Conservation (phyloP, 2,113 vertebrate genomes). For the Rafetus swinhoei region DNA sequence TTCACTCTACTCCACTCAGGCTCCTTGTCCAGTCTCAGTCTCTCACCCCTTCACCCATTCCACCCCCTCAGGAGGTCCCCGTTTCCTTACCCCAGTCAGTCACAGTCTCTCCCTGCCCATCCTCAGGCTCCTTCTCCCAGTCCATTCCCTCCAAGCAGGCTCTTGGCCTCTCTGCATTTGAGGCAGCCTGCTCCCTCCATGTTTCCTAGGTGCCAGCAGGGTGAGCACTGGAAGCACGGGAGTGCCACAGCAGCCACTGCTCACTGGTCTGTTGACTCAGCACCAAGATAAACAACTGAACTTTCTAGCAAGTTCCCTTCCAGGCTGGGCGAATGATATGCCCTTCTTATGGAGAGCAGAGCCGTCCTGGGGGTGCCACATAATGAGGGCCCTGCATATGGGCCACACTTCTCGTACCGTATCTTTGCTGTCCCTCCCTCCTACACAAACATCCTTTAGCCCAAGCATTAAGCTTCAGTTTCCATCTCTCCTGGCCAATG, state of each 20-base stretch:
- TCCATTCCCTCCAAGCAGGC: neutral
- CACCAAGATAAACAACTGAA: too few species aligned
- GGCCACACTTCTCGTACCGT: fast-evolving
- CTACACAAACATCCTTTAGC: neutral
- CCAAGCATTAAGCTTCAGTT: neutral
- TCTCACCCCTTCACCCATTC: neutral
- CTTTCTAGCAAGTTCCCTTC: neutral
- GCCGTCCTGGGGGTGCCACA: too few species aligned
- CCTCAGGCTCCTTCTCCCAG: neutral
- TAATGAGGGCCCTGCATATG: neutral
- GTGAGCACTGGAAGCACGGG: neutral
- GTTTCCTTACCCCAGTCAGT: neutral
- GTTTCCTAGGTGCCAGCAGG: neutral
- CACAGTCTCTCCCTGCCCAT: neutral
- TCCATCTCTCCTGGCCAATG: neutral
- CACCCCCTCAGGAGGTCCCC: neutral
- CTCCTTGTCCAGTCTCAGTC: neutral
- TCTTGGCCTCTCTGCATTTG: neutral
- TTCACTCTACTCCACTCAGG: neutral
- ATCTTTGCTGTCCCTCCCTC: neutral
- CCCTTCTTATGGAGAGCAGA: neutral
- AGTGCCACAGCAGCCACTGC: neutral
- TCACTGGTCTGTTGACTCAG: neutral
- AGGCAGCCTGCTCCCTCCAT: neutral
- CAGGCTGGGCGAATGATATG: too few species aligned